Percentiles rank a stretch among this genome's conserved stretches.
These are phyloP conservation scores for Felis catus DNA, from an alignment of 2,113 vertebrate species.

Conservation along the genomic window F.catus_Fca126_mat1.0 CM031420.1:23549501-23550000, in stretches of 20 bases:
- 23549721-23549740: not conserved
- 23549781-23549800: not conserved
- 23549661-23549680: not conserved
- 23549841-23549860: too few species aligned
- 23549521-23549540: not conserved
- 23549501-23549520: not conserved
- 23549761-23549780: not conserved
- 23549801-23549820: not conserved
- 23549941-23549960: too few species aligned
- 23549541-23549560: not conserved
- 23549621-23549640: not conserved
- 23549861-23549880: too few species aligned
- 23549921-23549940: too few species aligned
- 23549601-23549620: not conserved
- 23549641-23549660: not conserved
- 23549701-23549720: not conserved
- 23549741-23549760: not conserved
- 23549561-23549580: not conserved
- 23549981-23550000: too few species aligned
- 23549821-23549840: too few species aligned
- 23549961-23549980: too few species aligned
- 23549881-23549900: too few species aligned
- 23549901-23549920: too few species aligned
- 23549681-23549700: not conserved
- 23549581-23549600: not conserved